Evolutionary conservation across 2,113 vertebrate species (phyloP).

Genomic region (Passer domesticus): DNA sequence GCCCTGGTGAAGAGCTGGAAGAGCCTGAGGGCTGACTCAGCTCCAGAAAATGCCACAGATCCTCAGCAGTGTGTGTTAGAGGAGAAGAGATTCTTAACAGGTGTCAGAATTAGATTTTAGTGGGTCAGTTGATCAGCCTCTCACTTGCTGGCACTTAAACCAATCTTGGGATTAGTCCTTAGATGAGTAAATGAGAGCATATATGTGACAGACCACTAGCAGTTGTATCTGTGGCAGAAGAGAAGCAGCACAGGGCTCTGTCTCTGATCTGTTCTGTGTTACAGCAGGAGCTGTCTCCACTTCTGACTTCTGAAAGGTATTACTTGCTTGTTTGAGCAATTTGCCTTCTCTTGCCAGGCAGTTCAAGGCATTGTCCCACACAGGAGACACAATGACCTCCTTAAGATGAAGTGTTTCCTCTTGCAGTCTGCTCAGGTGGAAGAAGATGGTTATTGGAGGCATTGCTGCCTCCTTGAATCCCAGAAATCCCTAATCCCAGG

Average conservation of each 20-base stretch:
- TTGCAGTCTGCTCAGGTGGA: background rate
- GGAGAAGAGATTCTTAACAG: background rate
- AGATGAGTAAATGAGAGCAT: background rate
- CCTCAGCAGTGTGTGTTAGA: background rate
- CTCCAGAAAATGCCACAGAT: background rate
- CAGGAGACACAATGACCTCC: background rate
- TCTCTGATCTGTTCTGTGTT: background rate
- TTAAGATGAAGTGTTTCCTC: background rate
- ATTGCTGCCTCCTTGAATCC: background rate
- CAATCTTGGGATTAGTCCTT: background rate
- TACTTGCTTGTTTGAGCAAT: background rate
- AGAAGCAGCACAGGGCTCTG: background rate
- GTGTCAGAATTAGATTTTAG: background rate
- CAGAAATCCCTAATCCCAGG: background rate
- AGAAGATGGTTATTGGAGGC: background rate
- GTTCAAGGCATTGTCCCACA: background rate
- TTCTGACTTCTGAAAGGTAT: background rate
- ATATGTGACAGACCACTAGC: background rate
- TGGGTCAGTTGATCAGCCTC: background rate
- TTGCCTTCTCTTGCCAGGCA: background rate
- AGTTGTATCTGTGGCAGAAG: background rate
- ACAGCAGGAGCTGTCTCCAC: background rate
- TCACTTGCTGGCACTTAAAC: background rate
- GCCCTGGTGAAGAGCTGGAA: background rate
- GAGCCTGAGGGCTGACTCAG: background rate